phyloP scores from a whole-genome alignment of 2,113 vertebrate genomes.

The Myrmophylax atrothorax region DNA sequence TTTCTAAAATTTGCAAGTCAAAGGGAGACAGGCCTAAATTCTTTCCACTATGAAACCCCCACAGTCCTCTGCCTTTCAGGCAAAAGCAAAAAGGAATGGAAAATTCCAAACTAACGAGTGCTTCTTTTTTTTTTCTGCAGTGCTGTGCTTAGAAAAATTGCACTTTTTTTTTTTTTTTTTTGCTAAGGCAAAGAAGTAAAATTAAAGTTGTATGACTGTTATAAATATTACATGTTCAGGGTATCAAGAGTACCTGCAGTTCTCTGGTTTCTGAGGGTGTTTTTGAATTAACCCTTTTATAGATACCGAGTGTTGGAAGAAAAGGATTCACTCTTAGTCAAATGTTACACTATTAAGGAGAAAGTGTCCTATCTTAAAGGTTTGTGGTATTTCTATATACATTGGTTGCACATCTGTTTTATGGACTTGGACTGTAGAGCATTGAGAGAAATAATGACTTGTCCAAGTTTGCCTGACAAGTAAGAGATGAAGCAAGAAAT shows the following conservation, averaged over 20 bases:
- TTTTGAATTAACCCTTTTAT: constrained; percentile 69
- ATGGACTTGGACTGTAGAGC: neutral
- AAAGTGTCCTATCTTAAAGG: neutral
- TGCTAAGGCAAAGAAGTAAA: constrained; percentile 73
- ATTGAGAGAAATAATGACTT: neutral
- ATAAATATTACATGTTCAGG: constrained; percentile 82
- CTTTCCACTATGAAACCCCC: constrained; percentile 40
- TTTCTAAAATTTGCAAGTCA: constrained; percentile 63
- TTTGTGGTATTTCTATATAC: neutral
- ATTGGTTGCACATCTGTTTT: neutral
- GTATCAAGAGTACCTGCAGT: constrained; percentile 66
- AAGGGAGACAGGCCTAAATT: constrained; percentile 34
- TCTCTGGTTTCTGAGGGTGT: constrained; percentile 55
- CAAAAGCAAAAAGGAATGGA: constrained; percentile 65
- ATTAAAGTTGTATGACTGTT: constrained; percentile 82
- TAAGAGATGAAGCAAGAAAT: neutral
- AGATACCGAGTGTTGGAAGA: neutral
- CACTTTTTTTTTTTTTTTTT: constrained; percentile 43
- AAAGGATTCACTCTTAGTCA: neutral
- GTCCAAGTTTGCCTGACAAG: neutral
- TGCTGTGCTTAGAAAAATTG: constrained; percentile 68
- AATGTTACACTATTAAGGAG: neutral
- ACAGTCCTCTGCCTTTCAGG: constrained; percentile 47
- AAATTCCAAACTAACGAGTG: constrained; percentile 75
- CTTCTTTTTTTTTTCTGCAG: constrained; percentile 55